phyloP scores from a whole-genome alignment of 2,797 vertebrate genomes.

The Champsocephalus esox region DNA sequence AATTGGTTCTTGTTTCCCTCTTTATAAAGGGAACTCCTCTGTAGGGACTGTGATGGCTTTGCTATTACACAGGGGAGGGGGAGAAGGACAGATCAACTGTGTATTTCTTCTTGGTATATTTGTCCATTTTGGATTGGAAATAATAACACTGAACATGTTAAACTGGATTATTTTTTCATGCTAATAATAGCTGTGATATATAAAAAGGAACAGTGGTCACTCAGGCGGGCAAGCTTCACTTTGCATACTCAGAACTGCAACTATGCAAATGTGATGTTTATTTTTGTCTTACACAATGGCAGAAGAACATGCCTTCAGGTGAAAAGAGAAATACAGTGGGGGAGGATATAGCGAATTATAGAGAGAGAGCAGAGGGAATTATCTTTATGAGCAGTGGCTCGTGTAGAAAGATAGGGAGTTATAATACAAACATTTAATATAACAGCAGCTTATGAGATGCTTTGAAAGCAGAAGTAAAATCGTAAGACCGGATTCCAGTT shows the following conservation, averaged over 20 bases:
- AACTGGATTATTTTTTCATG: neutral
- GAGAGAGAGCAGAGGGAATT: constrained; percentile 28
- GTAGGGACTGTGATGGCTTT: constrained; percentile 8
- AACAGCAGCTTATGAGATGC: constrained; percentile 84
- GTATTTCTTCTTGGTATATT: constrained; percentile 12
- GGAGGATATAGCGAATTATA: constrained; percentile 44
- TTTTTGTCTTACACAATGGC: constrained; percentile 32
- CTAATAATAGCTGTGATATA: neutral
- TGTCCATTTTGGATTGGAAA: neutral
- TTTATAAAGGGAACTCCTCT: constrained; percentile 1
- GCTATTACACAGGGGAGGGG: neutral
- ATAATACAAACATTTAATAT: constrained; percentile 69
- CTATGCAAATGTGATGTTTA: constrained; percentile 48
- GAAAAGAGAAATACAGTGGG: constrained; percentile 38
- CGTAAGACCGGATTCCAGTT: constrained; percentile 85
- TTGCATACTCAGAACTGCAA: constrained; percentile 8
- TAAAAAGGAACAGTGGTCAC: neutral
- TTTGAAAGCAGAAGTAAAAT: constrained; percentile 81
- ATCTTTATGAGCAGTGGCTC: neutral
- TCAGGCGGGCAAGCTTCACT: constrained; percentile 23
- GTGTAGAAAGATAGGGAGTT: constrained; percentile 9
- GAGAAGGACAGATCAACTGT: constrained; percentile 22
- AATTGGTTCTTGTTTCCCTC: constrained; percentile 7
- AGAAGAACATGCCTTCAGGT: constrained; percentile 62
- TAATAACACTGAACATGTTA: neutral